phyloP scores from a whole-genome alignment of 2,888 invertebrate genomes.

The Ectemnius lituratus region DNA sequence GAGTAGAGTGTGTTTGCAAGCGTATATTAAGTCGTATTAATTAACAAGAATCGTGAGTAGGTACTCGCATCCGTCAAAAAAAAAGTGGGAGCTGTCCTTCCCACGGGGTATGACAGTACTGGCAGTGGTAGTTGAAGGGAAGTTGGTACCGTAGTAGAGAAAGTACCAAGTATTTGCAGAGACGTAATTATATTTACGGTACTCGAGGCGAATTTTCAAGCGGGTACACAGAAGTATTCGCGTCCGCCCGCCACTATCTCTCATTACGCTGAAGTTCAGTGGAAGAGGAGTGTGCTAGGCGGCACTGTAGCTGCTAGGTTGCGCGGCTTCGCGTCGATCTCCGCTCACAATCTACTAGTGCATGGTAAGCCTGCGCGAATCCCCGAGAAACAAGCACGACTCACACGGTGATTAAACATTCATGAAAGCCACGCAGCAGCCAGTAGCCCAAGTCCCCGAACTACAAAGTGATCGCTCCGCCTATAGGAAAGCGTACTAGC shows the following conservation, averaged over 20 bases:
- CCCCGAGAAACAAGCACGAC: neutral
- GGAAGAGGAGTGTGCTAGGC: neutral
- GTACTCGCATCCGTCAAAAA: neutral
- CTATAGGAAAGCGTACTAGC: neutral
- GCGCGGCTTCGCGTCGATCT: neutral
- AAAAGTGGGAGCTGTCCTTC: neutral
- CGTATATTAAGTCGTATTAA: conserved; percentile 2
- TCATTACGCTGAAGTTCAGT: too few relatives aligned
- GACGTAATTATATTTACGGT: conserved; percentile 9
- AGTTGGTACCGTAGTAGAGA: neutral
- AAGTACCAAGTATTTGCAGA: conserved; percentile 5
- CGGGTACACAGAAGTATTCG: neutral
- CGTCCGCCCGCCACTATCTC: too few relatives aligned
- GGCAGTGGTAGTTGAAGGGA: too few relatives aligned
- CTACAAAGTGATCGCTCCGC: neutral
- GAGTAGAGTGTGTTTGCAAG: neutral
- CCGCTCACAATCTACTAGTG: neutral
- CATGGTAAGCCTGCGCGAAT: neutral
- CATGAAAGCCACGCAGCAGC: neutral
- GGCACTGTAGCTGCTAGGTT: too few relatives aligned
- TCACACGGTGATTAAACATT: conserved; percentile 7
- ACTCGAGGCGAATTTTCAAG: conserved; percentile 1
- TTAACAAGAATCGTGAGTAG: neutral
- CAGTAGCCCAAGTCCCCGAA: too few relatives aligned
- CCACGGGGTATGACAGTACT: too few relatives aligned